Evolutionary conservation across 2,888 invertebrate species (phyloP), one percentile per base, ranked within the genome.

Genomic region (Luperina nickerlii): DNA sequence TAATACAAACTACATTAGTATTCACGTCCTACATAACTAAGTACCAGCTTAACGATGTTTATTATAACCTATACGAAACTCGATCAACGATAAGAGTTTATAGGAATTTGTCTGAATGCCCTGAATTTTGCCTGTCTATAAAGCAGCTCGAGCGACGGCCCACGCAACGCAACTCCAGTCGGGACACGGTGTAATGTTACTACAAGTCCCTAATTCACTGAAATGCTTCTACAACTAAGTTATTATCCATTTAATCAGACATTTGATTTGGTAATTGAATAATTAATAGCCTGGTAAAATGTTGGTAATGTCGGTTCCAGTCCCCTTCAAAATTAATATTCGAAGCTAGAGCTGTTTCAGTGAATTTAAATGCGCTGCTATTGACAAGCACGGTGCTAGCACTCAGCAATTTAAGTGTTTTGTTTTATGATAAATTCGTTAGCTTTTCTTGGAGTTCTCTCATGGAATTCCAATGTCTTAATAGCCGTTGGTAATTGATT

Each of bases 51-150:
- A 76, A 75, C 86, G 84, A 78, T 85, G 85, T 84, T 84, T 84
- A 81, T 82, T 82, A 84, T 84, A 87, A 87, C 80, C 82, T 87
- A 87, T 82, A 80, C 84, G 72, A 65, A 76, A 82, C 63, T 79
- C 72, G 87, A 87, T 87, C 79, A 78, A 71, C 66, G 84, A 84
- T 87, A 84, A 77, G 67, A 62, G 74, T 79, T 71, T 87, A 67
- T 80, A 77, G 85, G 80, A 87, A 82, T 87, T 87, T 82, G 80
- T 82, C 15, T 75, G 72, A 77, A 84, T 84, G 82, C 76, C 69
- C 82, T 84, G 74, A 68, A 84, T 82, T 80, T 82, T 18, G 69
- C n/a, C n/a, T 75, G 82, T 70, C 51, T 57, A 76, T 87, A 87
- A 87, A 82, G 70, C 60, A 54, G 60, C 42, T 69, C 48, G 79